Conservation (phyloP, 2,797 vertebrate genomes). For the Setipinna tenuifilis region DNA sequence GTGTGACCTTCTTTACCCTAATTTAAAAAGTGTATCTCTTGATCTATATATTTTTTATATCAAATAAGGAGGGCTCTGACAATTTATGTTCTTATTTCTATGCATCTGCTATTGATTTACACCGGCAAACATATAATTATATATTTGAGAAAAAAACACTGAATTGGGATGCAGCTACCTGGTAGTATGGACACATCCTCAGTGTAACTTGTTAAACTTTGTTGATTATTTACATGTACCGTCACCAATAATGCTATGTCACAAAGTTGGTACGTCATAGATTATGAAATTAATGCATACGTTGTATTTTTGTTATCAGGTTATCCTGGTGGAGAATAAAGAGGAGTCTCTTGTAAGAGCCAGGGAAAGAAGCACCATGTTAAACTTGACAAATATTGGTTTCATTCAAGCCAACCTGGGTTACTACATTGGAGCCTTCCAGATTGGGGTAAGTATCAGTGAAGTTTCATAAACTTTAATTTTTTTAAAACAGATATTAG, state of each 20-base stretch:
- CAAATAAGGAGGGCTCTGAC: too few relatives aligned
- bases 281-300: not conserved
- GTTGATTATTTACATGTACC: too few relatives aligned
- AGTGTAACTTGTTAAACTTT: too few relatives aligned
- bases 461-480: too few relatives aligned
- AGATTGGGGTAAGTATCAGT: conserved; percentile 88
- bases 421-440: conserved; percentile 90
- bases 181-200: not conserved
- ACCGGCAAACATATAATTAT: too few relatives aligned
- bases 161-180: too few relatives aligned
- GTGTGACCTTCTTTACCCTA: conserved; percentile 67
- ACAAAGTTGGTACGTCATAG: not conserved
- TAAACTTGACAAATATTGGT: conserved; percentile 88
- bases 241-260: not conserved
- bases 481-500: too few relatives aligned
- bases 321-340: conserved; percentile 95
- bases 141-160: too few relatives aligned
- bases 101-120: too few relatives aligned
- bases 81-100: too few relatives aligned
- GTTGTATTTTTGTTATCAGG: conserved; percentile 69
- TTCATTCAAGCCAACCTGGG: conserved; percentile 97
- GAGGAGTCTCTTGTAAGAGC: conserved; percentile 91
- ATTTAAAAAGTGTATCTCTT: too few relatives aligned
- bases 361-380: conserved; percentile 81
- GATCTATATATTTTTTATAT: too few relatives aligned